Evolutionary conservation across 2,888 invertebrate genomes (phyloP).

Genomic region (Abrostola tripartita): DNA sequence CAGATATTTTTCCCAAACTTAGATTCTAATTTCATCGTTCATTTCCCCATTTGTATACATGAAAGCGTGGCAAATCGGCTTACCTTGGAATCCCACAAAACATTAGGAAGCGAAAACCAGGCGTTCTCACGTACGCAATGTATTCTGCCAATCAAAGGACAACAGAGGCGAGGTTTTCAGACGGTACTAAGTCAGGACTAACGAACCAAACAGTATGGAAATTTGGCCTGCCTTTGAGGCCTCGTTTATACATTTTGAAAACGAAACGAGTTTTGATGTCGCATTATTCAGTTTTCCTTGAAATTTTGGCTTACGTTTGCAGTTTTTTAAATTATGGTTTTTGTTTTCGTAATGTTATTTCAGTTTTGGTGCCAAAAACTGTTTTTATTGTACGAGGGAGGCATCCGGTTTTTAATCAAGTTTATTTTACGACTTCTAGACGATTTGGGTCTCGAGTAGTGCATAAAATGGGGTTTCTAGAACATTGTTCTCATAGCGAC

Average conservation of each 20-base stretch:
- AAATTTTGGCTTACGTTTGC: slow-evolving; percentile 32
- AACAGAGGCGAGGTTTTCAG: slow-evolving; percentile 41
- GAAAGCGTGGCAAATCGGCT: slow-evolving; percentile 5
- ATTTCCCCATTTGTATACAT: slow-evolving; percentile 1
- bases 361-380: slow-evolving; percentile 33
- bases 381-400: slow-evolving; percentile 22
- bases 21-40: slow-evolving; percentile 1
- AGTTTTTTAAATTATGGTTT: slow-evolving; percentile 31
- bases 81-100: background rate
- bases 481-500: background rate
- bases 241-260: slow-evolving; percentile 47
- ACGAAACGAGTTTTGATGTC: slow-evolving; percentile 42
- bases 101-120: background rate
- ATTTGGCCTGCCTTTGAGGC: slow-evolving; percentile 49
- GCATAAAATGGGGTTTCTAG: slow-evolving; percentile 6
- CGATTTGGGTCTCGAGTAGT: slow-evolving; percentile 2
- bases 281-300: slow-evolving; percentile 43
- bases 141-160: slow-evolving; percentile 54
- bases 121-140: slow-evolving; percentile 19
- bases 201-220: slow-evolving; percentile 63
- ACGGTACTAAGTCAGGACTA: slow-evolving; percentile 54
- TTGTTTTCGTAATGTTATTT: slow-evolving; percentile 21
- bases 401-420: slow-evolving; percentile 15
- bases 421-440: slow-evolving; percentile 19
- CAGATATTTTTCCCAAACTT: background rate